These are phyloP conservation scores for Drosophila kuntzei DNA, from an alignment of 2,888 invertebrate species.

Conservation along the genomic window DNA sequence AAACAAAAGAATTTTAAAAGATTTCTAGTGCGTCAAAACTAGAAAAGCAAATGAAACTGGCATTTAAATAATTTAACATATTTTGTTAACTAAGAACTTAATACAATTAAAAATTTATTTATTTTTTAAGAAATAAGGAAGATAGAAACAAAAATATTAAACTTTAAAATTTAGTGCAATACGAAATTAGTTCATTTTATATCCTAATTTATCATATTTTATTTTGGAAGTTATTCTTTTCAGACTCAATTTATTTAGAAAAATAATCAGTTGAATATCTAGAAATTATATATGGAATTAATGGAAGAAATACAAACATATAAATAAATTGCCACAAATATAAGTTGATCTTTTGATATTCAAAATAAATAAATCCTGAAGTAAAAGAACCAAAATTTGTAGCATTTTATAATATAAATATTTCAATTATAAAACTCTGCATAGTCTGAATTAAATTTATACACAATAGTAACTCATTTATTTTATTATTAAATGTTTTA, in stretches of 20 bases:
- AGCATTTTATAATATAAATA: neutral
- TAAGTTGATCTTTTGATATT: no score
- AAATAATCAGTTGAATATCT: no score
- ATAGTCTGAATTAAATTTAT: neutral
- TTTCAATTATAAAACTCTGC: no score
- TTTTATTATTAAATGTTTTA: neutral
- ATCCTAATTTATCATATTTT: no score
- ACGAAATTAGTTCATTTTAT: no score
- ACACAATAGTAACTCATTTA: neutral
- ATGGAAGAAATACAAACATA: no score
- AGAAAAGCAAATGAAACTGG: conserved; percentile 5
- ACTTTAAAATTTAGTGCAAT: no score
- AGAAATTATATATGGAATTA: no score
- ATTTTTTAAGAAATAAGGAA: neutral
- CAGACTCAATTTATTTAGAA: no score
- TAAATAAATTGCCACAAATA: no score
- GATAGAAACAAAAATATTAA: neutral
- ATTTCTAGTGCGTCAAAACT: conserved; percentile 9
- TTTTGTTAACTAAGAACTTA: conserved; percentile 4
- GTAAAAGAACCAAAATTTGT: neutral
- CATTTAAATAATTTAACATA: conserved; percentile 16
- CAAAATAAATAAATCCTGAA: no score
- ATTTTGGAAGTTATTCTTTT: no score
- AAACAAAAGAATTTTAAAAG: conserved; percentile 21
- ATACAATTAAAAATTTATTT: neutral